phyloP scores from a whole-genome alignment of 2,888 invertebrate species.

The Acholoe squamosa region DNA sequence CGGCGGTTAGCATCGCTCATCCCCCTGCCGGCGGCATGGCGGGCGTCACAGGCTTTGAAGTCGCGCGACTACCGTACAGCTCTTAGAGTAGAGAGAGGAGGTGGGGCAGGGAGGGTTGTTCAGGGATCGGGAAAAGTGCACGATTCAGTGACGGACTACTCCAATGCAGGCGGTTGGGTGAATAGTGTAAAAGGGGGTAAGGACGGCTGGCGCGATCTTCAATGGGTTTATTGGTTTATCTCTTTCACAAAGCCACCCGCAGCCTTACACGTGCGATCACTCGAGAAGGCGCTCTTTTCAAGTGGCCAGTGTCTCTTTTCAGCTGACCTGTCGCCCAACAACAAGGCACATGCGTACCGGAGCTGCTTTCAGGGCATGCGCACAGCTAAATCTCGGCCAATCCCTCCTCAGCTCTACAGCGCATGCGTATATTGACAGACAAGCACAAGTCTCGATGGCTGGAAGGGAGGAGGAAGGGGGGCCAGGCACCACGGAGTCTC shows the following conservation, averaged over 20 bases:
- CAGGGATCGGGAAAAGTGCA: neutral
- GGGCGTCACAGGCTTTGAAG: constrained; percentile 28
- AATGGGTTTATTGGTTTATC: constrained; percentile 60
- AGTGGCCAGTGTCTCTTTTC: constrained; percentile 59
- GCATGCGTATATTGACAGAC: constrained; percentile 50
- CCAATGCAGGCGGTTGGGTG: neutral
- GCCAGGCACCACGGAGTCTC: neutral
- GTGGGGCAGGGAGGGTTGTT: neutral
- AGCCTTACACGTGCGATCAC: constrained; percentile 35
- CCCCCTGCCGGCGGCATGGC: constrained; percentile 34
- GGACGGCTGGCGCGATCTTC: constrained; percentile 44
- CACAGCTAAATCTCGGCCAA: constrained; percentile 2
- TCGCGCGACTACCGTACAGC: constrained; percentile 41
- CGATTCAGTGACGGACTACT: constrained; percentile 10
- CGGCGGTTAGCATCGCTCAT: constrained; percentile 38
- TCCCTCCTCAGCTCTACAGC: neutral
- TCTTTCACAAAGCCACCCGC: constrained; percentile 52
- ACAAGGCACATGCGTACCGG: constrained; percentile 30
- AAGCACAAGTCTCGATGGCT: neutral
- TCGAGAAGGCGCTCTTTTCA: neutral
- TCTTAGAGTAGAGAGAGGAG: neutral
- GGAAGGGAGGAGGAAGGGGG: neutral
- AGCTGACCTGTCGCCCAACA: constrained; percentile 49
- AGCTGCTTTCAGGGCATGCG: constrained; percentile 50
- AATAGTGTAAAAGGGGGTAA: constrained; percentile 18